Base-by-base conservation (phyloP, 1,140 invertebrate species). In the Lepidotrigona ventralis region DNA sequence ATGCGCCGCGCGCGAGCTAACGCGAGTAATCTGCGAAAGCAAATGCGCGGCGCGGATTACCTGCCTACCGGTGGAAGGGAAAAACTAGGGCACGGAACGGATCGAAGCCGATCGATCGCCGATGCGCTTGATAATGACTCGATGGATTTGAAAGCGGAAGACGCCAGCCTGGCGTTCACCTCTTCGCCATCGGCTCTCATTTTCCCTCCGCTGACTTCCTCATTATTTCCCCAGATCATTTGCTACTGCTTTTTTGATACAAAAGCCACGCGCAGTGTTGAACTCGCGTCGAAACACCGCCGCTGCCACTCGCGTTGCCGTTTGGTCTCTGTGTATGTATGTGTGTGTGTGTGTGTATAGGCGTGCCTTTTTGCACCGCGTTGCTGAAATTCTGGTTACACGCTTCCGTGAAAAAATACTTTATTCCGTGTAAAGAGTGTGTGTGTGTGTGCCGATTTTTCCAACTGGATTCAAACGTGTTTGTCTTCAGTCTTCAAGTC, bases 101-200 rank as follows among this genome's bases (percentile, higher is more conserved):
- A 77, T 83, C 80, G 76, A 85, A 85, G 73, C 81, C 39, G 39
- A 88, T 88, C 86, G 87, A 85, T 88, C 87, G 81, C 68, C 56
- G 73, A 83, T 78, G 83, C 81, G 84, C 77, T 46, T 46, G 87
- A 85, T 88, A 88, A 88, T 88, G 87, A 88, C 76, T 80, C 84
- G 87, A 86, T 86, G 86, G 87, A 88, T 88, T 88, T 85, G 87
- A 88, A 88, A 88, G 80, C 80, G 76, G 84, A 88, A 88, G 87
- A 88, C 81, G 83, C 72, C 74, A 33, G 63, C 53, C 39, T 76
- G 71, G 46, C 66, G 79, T 53, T 85, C 83, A 88, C 83, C 87
- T 88, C 83, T 86, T 88, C 76, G 70, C 39, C 39, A 86, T 69
- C 73, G 72, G 75, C 86, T 88, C 84, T 88, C 87, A 85, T 88